Base-by-base conservation (phyloP, 92 coral and sea anemone species). In the Galaxea fascicularis region DNA sequence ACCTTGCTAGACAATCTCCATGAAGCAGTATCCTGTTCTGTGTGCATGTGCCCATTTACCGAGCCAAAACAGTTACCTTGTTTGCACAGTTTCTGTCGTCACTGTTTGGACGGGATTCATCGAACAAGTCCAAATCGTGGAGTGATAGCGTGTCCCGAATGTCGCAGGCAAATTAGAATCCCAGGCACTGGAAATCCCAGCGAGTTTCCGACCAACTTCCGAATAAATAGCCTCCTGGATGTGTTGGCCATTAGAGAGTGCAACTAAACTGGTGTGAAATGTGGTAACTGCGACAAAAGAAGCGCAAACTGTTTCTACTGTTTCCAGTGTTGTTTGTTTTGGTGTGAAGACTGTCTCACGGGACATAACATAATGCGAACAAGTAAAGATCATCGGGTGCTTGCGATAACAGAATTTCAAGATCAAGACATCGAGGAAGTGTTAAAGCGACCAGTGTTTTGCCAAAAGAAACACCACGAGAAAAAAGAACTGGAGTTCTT, bases 211-310 rank as follows among this genome's bases (percentile, higher is more conserved):
- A 67, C 4, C 18, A 44, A 30, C 73, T 67, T 67, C 29, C 21
- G 73, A 15, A 67, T 67, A 18, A 30, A 30, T 44, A 35, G 41
- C 41, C 41, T 35, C 41, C 41, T 35, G 41, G 41, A 35, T 35
- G 41, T 35, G 41, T 35, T 75, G 52, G 49, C 80, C 27, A 54
- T 75, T 22, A 51, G 26, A 54, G 28, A 75, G 20, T 27, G 65
- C 65, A 24, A 41, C n/a, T 27, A 22, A 5, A 28, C 26, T 0
- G 47, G 71, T 15, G 71, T 59, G 1, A 59, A 45, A 15, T 77
- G 82, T 59, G 82, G 82, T 27, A 77, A 77, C 7, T 77, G 82
- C 71, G 82, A 59, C 70, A 59, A 59, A 8, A 77, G 1, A 77
- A 77, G 82, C 28, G 8, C 22, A 0, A 46, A 77, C 17, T 27